Evolutionary conservation across 53 echinoderm and acorn worm genomes (phyloP), one percentile per base, ranked within the genome.

Genomic region (Astropecten irregularis): DNA sequence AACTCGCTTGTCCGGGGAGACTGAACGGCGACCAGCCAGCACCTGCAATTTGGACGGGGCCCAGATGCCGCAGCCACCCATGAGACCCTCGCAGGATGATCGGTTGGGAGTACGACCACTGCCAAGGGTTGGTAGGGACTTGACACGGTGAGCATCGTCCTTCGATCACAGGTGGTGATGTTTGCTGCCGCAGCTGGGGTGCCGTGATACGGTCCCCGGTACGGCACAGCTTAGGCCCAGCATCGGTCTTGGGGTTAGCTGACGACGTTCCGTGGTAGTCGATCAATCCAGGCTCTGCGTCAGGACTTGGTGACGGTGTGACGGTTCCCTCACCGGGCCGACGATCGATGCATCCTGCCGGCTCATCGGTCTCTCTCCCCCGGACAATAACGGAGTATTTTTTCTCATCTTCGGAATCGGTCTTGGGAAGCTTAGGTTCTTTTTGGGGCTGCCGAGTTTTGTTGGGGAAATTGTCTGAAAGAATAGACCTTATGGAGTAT

Each of bases 401-500:
- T n/a, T n/a, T n/a, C n/a, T n/a, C n/a, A n/a, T n/a, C n/a, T n/a
- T n/a, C n/a, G n/a, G n/a, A n/a, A n/a, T n/a, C n/a, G n/a, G n/a
- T n/a, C n/a, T n/a, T n/a, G n/a, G n/a, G n/a, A n/a, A n/a, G n/a
- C n/a, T n/a, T n/a, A n/a, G n/a, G n/a, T n/a, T n/a, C n/a, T n/a
- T n/a, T n/a, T n/a, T n/a, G n/a, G n/a, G n/a, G n/a, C n/a, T n/a
- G n/a, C n/a, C n/a, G n/a, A n/a, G n/a, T n/a, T n/a, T n/a, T 65
- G 9, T 38, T 34, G 19, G 46, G 62, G 14, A 47, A 16, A n/a
- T 47, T 44, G 33, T 62, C 34, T 1, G 46, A 40, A 22, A 79
- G 79, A 27, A 79, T 79, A 46, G 79, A 79, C 18, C 22, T 42
- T 13, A 79, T 79, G 31, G 79, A 79, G 46, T 79, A 56, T 44